Evolutionary conservation across 1,140 invertebrate species (phyloP).

Genomic region (Mycetomoellerius zeteki): DNA sequence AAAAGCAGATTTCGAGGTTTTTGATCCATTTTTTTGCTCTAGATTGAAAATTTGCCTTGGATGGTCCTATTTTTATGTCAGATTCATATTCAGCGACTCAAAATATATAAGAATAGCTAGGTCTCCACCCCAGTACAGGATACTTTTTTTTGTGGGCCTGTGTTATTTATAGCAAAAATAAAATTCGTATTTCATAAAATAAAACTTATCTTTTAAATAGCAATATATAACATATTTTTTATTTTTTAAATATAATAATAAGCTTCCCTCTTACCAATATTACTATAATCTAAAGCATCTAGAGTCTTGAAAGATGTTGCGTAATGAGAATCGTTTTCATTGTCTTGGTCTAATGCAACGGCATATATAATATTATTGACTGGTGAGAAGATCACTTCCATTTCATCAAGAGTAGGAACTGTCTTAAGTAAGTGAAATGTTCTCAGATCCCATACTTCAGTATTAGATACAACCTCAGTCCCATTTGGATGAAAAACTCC

Average conservation of each 20-base stretch:
- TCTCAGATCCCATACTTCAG: slow-evolving; percentile 97
- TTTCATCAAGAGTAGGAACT: slow-evolving; percentile 96
- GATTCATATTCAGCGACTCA: too few species aligned
- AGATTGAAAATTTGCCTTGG: too few species aligned
- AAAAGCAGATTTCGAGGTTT: too few species aligned
- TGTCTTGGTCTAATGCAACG: slow-evolving; percentile 89
- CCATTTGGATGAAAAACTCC: slow-evolving; percentile 99
- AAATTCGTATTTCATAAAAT: too few species aligned
- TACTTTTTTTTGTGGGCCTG: too few species aligned
- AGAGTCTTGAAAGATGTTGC: slow-evolving; percentile 97
- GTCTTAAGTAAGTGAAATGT: slow-evolving; percentile 98
- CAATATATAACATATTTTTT: slow-evolving; percentile 12
- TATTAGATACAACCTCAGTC: slow-evolving; percentile 96
- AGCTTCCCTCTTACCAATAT: slow-evolving; percentile 90
- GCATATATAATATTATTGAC: slow-evolving; percentile 90
- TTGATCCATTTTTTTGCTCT: too few species aligned
- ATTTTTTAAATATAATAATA: slow-evolving; percentile 11
- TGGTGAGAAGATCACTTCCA: slow-evolving; percentile 91
- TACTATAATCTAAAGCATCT: slow-evolving; percentile 97
- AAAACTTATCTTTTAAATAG: slow-evolving; percentile 8
- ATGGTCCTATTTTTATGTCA: too few species aligned
- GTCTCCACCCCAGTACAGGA: too few species aligned
- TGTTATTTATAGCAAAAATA: too few species aligned
- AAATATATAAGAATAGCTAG: too few species aligned
- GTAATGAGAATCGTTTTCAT: slow-evolving; percentile 90